A percentile compares a stretch with the other conserved stretches of the same genome.
Evolutionary conservation across 2,888 invertebrate genomes (phyloP).

Genomic region (Agriopis leucophaearia): DNA sequence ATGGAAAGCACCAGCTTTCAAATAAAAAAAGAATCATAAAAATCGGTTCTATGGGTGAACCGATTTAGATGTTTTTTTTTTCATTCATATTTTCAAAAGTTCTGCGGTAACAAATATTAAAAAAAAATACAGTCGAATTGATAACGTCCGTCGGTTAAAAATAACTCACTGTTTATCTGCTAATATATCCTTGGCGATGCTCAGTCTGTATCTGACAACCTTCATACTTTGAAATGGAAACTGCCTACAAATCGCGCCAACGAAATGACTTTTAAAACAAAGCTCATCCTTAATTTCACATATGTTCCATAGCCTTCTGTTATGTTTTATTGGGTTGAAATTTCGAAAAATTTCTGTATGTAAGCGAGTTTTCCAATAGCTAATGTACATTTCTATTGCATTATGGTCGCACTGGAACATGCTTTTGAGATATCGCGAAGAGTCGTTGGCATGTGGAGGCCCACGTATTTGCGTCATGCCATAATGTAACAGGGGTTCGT

Average conservation of each 20-base stretch:
- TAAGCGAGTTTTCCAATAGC: constrained; percentile 2
- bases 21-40: too few relatives aligned
- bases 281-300: constrained; percentile 70
- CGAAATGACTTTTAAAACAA: constrained; percentile 86
- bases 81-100: too few relatives aligned
- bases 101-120: too few relatives aligned
- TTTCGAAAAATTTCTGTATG: background rate
- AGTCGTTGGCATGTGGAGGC: background rate
- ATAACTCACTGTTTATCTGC: constrained; percentile 10
- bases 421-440: background rate
- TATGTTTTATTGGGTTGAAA: constrained; percentile 75
- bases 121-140: too few relatives aligned
- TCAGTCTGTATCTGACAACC: constrained; percentile 91
- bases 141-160: too few relatives aligned
- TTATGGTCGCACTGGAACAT: constrained; percentile 3
- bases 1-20: too few relatives aligned
- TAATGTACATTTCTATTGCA: constrained; percentile 1
- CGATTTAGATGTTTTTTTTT: too few relatives aligned
- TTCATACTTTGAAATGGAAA: constrained; percentile 96
- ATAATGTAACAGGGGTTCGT: constrained; percentile 87
- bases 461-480: constrained; percentile 1
- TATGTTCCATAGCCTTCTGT: constrained; percentile 92
- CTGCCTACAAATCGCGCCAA: constrained; percentile 91
- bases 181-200: constrained; percentile 83
- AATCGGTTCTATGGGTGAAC: too few relatives aligned